Conservation (phyloP, 2,797 vertebrate species). For the Brotula barbata region DNA sequence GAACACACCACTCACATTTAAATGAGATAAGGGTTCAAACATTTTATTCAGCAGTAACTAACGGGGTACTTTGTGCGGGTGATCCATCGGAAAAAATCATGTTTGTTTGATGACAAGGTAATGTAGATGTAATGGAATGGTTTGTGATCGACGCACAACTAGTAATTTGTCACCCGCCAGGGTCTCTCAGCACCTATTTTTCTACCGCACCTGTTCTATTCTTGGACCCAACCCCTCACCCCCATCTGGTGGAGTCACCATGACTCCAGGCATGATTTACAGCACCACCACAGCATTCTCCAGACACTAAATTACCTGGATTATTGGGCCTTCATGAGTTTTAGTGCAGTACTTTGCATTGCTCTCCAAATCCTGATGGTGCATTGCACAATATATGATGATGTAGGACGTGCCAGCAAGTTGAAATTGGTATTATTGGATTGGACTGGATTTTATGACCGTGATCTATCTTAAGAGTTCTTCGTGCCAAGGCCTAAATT, state of each 20-base stretch:
- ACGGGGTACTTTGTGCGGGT: constrained; percentile 16
- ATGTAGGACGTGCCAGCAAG: constrained; percentile 67
- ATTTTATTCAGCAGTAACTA: constrained; percentile 40
- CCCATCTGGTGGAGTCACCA: constrained; percentile 74
- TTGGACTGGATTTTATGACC: constrained; percentile 68
- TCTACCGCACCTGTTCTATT: constrained; percentile 73
- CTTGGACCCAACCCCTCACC: constrained; percentile 68
- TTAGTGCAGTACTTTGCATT: constrained; percentile 76
- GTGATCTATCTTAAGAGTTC: constrained; percentile 64
- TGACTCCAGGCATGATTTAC: constrained; percentile 76
- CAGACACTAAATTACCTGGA: constrained; percentile 79
- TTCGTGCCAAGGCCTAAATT: constrained; percentile 62
- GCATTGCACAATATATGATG: constrained; percentile 68
- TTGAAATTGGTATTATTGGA: constrained; percentile 72
- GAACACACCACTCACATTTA: constrained; percentile 49
- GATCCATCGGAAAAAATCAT: constrained; percentile 27
- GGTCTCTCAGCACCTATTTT: constrained; percentile 63
- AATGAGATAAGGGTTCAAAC: constrained; percentile 46
- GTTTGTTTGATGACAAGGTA: constrained; percentile 56
- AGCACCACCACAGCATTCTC: constrained; percentile 63
- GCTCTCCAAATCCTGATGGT: constrained; percentile 56
- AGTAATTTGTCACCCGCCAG: constrained; percentile 70
- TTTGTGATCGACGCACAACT: constrained; percentile 60
- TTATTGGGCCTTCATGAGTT: constrained; percentile 77
- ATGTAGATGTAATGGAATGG: constrained; percentile 49